Evolutionary conservation across 2,113 vertebrate genomes (phyloP).

Genomic region (Podilymbus podiceps): DNA sequence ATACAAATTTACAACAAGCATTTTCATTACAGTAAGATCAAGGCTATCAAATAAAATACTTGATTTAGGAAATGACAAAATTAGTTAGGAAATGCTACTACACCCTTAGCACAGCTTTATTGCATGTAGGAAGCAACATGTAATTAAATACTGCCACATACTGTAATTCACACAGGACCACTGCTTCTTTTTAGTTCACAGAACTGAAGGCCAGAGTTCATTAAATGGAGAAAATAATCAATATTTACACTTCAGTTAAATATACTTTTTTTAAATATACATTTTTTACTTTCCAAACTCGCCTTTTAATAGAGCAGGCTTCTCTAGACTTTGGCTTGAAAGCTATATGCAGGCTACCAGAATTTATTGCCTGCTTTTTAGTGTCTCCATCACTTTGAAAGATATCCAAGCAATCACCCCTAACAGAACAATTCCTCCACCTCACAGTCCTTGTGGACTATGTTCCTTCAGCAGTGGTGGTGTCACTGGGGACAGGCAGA

Average conservation of each 20-base stretch:
- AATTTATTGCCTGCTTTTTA: background rate
- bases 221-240: background rate
- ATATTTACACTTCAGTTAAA: background rate
- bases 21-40: background rate
- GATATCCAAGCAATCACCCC: background rate
- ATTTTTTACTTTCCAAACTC: background rate
- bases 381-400: background rate
- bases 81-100: background rate
- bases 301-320: background rate
- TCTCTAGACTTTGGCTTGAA: background rate
- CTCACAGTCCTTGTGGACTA: background rate
- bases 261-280: too few relatives aligned
- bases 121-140: background rate
- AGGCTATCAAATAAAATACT: background rate
- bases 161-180: background rate
- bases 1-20: background rate
- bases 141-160: background rate
- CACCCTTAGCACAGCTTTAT: background rate
- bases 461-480: background rate
- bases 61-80: background rate
- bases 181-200: background rate
- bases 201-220: background rate
- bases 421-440: background rate
- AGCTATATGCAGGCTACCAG: background rate
- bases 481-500: background rate